A percentile compares a stretch with the other conserved stretches of the same genome.
Evolutionary conservation across 2,888 invertebrate species (phyloP).

Genomic region (Drosophila crucigera): DNA sequence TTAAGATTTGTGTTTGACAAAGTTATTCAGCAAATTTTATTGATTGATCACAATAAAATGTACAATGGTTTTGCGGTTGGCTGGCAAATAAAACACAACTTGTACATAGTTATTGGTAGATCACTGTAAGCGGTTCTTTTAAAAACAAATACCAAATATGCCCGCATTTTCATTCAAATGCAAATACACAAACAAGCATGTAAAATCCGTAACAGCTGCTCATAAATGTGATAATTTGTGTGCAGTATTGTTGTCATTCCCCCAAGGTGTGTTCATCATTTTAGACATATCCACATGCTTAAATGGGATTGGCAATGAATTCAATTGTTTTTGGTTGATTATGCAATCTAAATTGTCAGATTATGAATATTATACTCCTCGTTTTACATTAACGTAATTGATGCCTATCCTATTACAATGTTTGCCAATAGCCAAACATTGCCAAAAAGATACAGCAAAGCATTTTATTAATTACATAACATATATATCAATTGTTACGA

Average conservation of each 20-base stretch:
- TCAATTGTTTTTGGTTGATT: slow-evolving; percentile 16
- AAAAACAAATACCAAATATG: slow-evolving; percentile 49
- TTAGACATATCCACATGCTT: slow-evolving; percentile 13
- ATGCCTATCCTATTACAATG: slow-evolving; percentile 23
- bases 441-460: slow-evolving; percentile 2
- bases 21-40: slow-evolving; percentile 29
- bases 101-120: slow-evolving; percentile 45
- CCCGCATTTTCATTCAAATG: slow-evolving; percentile 49
- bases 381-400: slow-evolving; percentile 47
- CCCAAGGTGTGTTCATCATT: slow-evolving; percentile 26
- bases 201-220: slow-evolving; percentile 34
- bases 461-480: slow-evolving; percentile 31
- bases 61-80: slow-evolving; percentile 39
- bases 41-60: slow-evolving; percentile 48
- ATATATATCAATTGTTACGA: slow-evolving; percentile 20
- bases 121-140: slow-evolving; percentile 27
- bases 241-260: slow-evolving; percentile 13
- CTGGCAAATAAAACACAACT: slow-evolving; percentile 50
- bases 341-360: slow-evolving; percentile 12
- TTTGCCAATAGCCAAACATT: slow-evolving; percentile 17
- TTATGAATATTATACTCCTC: slow-evolving; percentile 1
- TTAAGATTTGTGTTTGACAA: slow-evolving; percentile 17
- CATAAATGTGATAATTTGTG: slow-evolving; percentile 10
- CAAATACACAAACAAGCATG: slow-evolving; percentile 29
- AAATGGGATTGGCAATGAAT: slow-evolving; percentile 24